phyloP scores from a whole-genome alignment of 2,113 vertebrate species.

The Aphelocoma coerulescens region DNA sequence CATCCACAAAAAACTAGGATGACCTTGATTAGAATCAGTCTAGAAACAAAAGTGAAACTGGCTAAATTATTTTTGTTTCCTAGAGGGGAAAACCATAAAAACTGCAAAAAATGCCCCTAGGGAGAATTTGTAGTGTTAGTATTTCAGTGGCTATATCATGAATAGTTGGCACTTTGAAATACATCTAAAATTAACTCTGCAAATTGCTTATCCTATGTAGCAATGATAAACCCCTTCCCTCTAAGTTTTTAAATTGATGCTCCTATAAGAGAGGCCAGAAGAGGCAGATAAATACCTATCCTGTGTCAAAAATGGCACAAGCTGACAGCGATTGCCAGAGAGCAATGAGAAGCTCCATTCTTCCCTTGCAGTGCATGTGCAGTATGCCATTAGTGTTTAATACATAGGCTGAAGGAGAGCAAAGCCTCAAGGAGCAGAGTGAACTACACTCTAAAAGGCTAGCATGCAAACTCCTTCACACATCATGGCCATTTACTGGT shows the following conservation, averaged over 20 bases:
- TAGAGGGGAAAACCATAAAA: not conserved
- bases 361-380: not conserved
- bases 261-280: not conserved
- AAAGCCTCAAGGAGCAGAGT: not conserved
- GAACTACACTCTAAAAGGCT: not conserved
- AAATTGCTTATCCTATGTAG: not conserved
- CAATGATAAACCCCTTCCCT: not conserved
- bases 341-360: not conserved
- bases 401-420: not conserved
- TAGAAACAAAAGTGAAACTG: slow-evolving; percentile 42
- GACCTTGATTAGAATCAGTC: not conserved
- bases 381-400: not conserved
- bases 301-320: not conserved
- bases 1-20: not conserved
- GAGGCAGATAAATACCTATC: not conserved
- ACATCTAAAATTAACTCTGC: not conserved
- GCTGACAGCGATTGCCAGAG: not conserved
- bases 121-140: not conserved
- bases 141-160: not conserved
- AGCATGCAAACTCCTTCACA: not conserved
- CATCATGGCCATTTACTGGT: not conserved
- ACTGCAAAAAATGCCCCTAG: not conserved
- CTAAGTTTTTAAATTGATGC: not conserved
- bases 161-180: not conserved
- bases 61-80: not conserved